Evolutionary conservation across 2,888 invertebrate species (phyloP).

Genomic region (Caenorhabditis auriculariae): DNA sequence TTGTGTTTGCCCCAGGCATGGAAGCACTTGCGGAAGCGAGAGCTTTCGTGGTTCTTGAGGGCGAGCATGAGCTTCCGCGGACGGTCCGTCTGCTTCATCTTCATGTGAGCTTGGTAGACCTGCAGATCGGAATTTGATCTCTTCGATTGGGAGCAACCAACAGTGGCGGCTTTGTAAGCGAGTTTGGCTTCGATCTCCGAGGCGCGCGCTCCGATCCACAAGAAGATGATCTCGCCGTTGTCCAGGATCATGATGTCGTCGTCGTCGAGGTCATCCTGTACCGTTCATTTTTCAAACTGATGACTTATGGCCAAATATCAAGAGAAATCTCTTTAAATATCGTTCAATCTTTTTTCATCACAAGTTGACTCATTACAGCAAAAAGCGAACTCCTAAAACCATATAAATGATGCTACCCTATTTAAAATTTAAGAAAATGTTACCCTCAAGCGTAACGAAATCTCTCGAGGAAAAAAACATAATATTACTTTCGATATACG

Average conservation of each 20-base stretch:
- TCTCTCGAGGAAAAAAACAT: too few species aligned
- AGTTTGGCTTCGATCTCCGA: slow-evolving; percentile 98
- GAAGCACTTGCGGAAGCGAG: slow-evolving; percentile 93
- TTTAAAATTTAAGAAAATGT: too few species aligned
- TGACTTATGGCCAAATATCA: too few species aligned
- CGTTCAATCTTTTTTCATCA: too few species aligned
- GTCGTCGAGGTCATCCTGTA: slow-evolving; percentile 92
- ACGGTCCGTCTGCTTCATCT: slow-evolving; percentile 87
- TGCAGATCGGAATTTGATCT: slow-evolving; percentile 63
- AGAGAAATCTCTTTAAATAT: too few species aligned
- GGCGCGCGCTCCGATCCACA: slow-evolving; percentile 94
- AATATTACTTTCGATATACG: too few species aligned
- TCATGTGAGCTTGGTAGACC: slow-evolving; percentile 97
- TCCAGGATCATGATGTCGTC: slow-evolving; percentile 99
- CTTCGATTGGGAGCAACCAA: slow-evolving; percentile 64
- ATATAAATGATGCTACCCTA: too few species aligned
- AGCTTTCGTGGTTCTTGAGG: slow-evolving; percentile 88
- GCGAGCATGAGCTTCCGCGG: slow-evolving; percentile 89
- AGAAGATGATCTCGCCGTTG: slow-evolving; percentile 93
- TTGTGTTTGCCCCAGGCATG: slow-evolving; percentile 96
- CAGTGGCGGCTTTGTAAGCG: slow-evolving; percentile 96
- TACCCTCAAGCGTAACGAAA: too few species aligned
- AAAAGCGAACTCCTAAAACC: too few species aligned
- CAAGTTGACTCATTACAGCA: too few species aligned
- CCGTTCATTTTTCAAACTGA: too few species aligned